A percentile compares a stretch with the other conserved stretches of the same genome.
These are phyloP conservation scores for Istiophorus platypterus DNA, from an alignment of 2,113 vertebrate species.

Conservation along the genomic window DNA sequence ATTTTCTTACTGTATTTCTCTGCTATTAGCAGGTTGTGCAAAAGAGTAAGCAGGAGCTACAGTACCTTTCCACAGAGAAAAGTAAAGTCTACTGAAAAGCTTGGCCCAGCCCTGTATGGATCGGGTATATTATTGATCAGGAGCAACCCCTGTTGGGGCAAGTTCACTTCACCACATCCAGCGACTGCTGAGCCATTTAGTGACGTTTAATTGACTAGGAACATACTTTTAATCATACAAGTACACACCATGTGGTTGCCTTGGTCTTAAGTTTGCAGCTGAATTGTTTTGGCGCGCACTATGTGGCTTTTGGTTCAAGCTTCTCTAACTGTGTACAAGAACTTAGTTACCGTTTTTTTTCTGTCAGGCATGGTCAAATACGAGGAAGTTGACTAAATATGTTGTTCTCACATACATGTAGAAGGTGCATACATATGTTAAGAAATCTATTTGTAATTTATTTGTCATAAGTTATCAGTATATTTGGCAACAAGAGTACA, in stretches of 20 bases:
- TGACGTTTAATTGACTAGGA: neutral
- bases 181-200: neutral
- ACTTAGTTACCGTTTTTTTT: neutral
- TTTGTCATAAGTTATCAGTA: neutral
- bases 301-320: neutral
- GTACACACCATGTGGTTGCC: neutral
- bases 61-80: neutral
- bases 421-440: constrained; percentile 1
- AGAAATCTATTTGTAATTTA: neutral
- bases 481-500: neutral
- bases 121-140: constrained; percentile 48
- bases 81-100: neutral
- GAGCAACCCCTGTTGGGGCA: neutral
- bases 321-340: neutral
- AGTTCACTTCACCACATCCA: constrained; percentile 25
- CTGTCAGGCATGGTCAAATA: constrained; percentile 1
- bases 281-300: neutral
- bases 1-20: neutral
- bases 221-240: neutral
- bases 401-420: neutral
- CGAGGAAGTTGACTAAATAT: neutral
- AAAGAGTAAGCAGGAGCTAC: neutral
- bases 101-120: constrained; percentile 20
- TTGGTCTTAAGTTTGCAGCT: neutral
- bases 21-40: neutral